Conservation (phyloP, 2,797 vertebrate species). For the Pachyuromys duprasi region DNA sequence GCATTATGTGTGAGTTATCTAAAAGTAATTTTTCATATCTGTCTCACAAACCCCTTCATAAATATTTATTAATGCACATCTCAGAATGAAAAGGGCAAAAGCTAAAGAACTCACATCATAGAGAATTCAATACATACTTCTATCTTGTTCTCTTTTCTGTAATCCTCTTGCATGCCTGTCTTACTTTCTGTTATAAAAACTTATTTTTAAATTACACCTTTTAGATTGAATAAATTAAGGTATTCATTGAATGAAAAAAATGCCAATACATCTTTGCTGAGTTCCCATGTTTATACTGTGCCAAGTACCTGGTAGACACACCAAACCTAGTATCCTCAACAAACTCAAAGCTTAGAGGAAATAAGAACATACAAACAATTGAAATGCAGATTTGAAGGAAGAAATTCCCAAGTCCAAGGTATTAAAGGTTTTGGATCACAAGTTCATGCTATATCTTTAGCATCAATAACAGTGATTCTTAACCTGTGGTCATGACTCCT, state of each 20-base stretch:
- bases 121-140: not conserved
- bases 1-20: constrained; percentile 12
- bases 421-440: not conserved
- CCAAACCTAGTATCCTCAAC: not conserved
- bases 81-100: constrained; percentile 30
- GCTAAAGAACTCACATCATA: not conserved
- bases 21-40: constrained; percentile 43
- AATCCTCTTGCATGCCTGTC: constrained; percentile 11
- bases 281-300: not conserved
- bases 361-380: not conserved
- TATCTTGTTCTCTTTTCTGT: constrained; percentile 17
- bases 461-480: not conserved
- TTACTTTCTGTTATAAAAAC: not conserved
- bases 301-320: not conserved
- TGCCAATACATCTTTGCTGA: not conserved
- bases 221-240: not conserved
- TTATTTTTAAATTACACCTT: constrained; percentile 29
- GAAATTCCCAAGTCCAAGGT: not conserved
- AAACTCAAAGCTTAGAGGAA: constrained; percentile 6
- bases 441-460: not conserved
- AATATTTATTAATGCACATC: constrained; percentile 35
- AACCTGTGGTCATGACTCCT: not conserved
- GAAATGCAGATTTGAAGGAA: constrained; percentile 3
- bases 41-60: constrained; percentile 8
- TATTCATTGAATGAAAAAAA: not conserved